Conservation (phyloP, 2,797 vertebrate species). For the Chelmon rostratus region DNA sequence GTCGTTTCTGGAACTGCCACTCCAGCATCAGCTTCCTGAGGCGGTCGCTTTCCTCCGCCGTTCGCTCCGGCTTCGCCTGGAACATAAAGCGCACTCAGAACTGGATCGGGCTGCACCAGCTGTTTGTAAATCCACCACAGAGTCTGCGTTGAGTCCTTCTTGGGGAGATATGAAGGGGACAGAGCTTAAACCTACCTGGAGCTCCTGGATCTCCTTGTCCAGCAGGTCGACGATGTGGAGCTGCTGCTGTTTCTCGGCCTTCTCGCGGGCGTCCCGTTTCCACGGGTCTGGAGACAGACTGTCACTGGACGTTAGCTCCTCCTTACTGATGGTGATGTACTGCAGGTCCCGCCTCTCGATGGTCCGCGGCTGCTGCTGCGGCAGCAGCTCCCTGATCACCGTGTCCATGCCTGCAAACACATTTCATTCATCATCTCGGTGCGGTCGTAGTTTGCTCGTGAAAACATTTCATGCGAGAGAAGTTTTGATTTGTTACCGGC, state of each 20-base stretch:
- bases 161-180: not conserved
- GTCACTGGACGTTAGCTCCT: conserved; percentile 93
- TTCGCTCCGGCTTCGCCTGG: conserved; percentile 92
- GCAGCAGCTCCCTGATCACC: conserved; percentile 95
- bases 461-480: not conserved
- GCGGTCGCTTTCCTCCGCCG: conserved; percentile 94
- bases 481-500: conserved; percentile 59
- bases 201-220: conserved; percentile 96
- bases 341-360: conserved; percentile 96
- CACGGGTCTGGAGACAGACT: conserved; percentile 98
- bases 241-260: conserved; percentile 98
- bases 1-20: conserved; percentile 99
- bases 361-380: conserved; percentile 97
- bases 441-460: not conserved
- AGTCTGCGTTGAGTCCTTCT: not conserved
- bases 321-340: conserved; percentile 92
- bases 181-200: conserved; percentile 82
- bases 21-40: conserved; percentile 98
- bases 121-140: no score
- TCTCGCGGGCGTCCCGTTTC: conserved; percentile 97
- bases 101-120: not conserved
- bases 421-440: not conserved
- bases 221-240: conserved; percentile 97
- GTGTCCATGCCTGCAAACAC: conserved; percentile 85
- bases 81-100: not conserved